Percentiles rank a stretch among this genome's conserved stretches.
Conservation (phyloP, 2,113 vertebrate genomes). For the Paramisgurnus dabryanus region DNA sequence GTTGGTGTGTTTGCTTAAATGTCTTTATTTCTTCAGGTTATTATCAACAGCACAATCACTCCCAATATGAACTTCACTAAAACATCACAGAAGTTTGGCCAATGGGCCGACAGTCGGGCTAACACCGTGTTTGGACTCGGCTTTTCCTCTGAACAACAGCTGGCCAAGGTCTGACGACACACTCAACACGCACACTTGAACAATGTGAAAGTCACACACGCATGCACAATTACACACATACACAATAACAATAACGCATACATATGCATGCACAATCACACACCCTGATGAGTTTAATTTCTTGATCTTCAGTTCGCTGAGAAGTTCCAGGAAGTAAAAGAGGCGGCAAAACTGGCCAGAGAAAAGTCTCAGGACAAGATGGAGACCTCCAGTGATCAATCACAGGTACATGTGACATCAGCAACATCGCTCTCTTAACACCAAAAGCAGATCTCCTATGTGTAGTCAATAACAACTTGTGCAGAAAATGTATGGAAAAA, state of each 20-base stretch:
- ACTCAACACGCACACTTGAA: background rate
- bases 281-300: background rate
- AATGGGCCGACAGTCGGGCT: constrained; percentile 98
- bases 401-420: constrained; percentile 77
- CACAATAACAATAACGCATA: background rate
- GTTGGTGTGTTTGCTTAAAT: background rate
- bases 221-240: too few relatives aligned
- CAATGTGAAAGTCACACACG: too few relatives aligned
- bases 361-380: constrained; percentile 95
- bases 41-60: constrained; percentile 98
- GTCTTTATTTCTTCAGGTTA: constrained; percentile 77
- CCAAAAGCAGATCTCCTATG: too few relatives aligned
- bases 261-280: background rate
- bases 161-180: constrained; percentile 82
- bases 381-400: constrained; percentile 89
- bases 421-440: background rate
- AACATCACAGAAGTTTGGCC: constrained; percentile 95
- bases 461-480: too few relatives aligned
- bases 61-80: constrained; percentile 99
- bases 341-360: constrained; percentile 88
- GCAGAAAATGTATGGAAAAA: too few relatives aligned
- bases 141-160: constrained; percentile 90
- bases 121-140: constrained; percentile 96
- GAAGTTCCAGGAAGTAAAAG: constrained; percentile 97
- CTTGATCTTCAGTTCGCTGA: constrained; percentile 86